phyloP scores from a whole-genome alignment of 2,113 vertebrate species.

The Xiphophorus couchianus region DNA sequence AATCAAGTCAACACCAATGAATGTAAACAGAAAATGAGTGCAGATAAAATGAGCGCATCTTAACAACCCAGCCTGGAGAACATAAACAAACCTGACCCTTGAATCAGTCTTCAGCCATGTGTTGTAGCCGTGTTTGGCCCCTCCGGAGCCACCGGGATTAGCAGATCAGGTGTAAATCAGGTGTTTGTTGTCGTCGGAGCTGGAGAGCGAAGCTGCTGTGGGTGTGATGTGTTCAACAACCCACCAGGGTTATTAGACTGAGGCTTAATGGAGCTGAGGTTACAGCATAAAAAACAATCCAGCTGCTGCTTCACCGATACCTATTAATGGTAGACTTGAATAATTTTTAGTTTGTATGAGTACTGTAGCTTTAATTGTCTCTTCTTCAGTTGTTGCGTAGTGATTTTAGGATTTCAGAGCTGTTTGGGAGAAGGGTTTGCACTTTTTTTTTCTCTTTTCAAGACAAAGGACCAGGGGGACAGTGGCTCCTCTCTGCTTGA shows the following conservation, averaged over 20 bases:
- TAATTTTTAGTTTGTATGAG: conserved; percentile 33
- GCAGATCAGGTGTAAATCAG: conserved; percentile 1
- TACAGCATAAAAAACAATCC: conserved; percentile 17
- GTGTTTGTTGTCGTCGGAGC: conserved; percentile 20
- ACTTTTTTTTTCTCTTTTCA: conserved; percentile 62
- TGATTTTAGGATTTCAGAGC: conserved; percentile 51
- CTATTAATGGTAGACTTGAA: conserved; percentile 52
- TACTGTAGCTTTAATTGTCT: conserved; percentile 61
- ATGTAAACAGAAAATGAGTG: neutral
- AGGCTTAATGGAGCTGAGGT: conserved; percentile 41
- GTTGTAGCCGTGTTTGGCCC: conserved; percentile 17
- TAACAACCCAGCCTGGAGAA: neutral
- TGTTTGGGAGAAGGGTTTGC: conserved; percentile 7
- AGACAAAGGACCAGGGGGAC: conserved; percentile 75
- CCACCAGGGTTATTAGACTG: conserved; percentile 32
- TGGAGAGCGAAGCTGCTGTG: conserved; percentile 9
- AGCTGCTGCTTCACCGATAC: conserved; percentile 52
- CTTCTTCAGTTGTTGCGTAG: conserved; percentile 48
- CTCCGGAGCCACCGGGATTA: conserved; percentile 28
- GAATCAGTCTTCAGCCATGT: neutral
- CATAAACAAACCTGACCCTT: neutral
- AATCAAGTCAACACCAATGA: neutral
- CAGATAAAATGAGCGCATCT: neutral
- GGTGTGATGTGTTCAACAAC: conserved; percentile 25
- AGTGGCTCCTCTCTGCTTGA: conserved; percentile 71